Evolutionary conservation across 2,797 vertebrate genomes (phyloP).

Genomic region (Amblyopsis hoosieri): DNA sequence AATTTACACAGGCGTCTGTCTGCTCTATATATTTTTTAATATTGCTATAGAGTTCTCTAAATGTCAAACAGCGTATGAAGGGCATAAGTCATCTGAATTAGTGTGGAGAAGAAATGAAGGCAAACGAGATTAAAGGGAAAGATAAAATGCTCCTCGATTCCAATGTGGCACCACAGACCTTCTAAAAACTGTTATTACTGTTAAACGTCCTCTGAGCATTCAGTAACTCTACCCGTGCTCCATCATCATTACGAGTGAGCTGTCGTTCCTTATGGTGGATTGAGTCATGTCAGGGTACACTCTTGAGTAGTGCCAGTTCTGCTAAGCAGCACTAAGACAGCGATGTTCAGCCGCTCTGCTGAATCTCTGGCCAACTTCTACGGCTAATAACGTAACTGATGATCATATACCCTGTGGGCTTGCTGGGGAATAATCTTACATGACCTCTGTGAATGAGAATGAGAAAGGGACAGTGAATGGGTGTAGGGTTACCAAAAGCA

Average conservation of each 20-base stretch:
- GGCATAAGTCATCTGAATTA: not conserved
- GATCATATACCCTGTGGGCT: constrained; percentile 11
- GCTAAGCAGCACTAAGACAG: no score
- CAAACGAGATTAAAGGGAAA: not conserved
- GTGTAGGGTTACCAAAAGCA: no score
- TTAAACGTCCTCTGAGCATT: not conserved
- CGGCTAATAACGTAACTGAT: constrained; percentile 36
- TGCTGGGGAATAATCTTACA: constrained; percentile 23
- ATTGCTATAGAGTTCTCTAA: constrained; percentile 9
- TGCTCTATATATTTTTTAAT: constrained; percentile 4
- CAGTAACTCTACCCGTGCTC: no score
- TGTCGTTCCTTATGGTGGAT: no score
- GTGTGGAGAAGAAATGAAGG: not conserved
- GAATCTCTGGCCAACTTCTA: constrained; percentile 9
- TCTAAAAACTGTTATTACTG: not conserved
- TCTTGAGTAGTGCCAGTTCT: no score
- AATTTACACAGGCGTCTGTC: not conserved
- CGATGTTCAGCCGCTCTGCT: no score
- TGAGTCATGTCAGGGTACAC: no score
- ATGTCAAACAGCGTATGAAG: constrained; percentile 14
- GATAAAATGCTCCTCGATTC: not conserved
- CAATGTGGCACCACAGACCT: not conserved
- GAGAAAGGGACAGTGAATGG: not conserved
- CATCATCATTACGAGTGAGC: no score
- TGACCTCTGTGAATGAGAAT: constrained; percentile 9